Conservation (phyloP, 2,113 vertebrate species). For the Siniperca knerii region DNA sequence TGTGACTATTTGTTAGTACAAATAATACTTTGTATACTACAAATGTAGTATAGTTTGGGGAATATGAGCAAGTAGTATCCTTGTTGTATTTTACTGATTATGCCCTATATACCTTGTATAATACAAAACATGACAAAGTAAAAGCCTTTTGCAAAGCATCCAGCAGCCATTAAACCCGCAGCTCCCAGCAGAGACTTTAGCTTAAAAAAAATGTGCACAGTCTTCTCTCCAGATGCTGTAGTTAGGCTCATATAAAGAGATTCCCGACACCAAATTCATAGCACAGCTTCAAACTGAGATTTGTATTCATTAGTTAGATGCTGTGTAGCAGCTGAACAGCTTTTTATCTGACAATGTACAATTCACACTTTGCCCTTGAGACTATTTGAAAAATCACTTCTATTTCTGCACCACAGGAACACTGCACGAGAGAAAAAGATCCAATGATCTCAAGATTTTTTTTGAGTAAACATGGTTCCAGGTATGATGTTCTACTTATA, state of each 20-base stretch:
- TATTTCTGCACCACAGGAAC: slow-evolving; percentile 22
- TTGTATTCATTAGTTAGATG: slow-evolving; percentile 58
- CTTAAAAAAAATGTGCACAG: slow-evolving; percentile 10
- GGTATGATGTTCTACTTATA: slow-evolving; percentile 29
- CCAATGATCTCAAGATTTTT: slow-evolving; percentile 29
- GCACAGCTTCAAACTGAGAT: slow-evolving; percentile 38
- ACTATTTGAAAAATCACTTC: slow-evolving; percentile 44
- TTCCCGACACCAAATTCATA: slow-evolving; percentile 40
- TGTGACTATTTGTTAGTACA: not conserved
- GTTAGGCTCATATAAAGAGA: slow-evolving; percentile 7
- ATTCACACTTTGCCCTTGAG: slow-evolving; percentile 46
- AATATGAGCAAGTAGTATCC: not conserved
- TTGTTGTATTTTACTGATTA: not conserved
- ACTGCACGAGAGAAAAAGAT: slow-evolving; percentile 12
- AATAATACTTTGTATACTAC: not conserved
- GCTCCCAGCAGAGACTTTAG: slow-evolving; percentile 42
- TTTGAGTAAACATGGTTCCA: slow-evolving; percentile 44
- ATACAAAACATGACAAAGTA: slow-evolving; percentile 10
- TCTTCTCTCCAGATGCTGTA: slow-evolving; percentile 14
- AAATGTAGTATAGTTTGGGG: not conserved
- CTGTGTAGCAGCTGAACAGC: slow-evolving; percentile 24
- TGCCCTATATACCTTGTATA: too few relatives aligned
- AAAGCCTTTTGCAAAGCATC: slow-evolving; percentile 19
- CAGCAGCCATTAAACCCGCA: slow-evolving; percentile 27
- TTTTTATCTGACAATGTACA: slow-evolving; percentile 45